Evolutionary conservation across 1,140 invertebrate genomes (phyloP).

Genomic region (Bombus polaris): DNA sequence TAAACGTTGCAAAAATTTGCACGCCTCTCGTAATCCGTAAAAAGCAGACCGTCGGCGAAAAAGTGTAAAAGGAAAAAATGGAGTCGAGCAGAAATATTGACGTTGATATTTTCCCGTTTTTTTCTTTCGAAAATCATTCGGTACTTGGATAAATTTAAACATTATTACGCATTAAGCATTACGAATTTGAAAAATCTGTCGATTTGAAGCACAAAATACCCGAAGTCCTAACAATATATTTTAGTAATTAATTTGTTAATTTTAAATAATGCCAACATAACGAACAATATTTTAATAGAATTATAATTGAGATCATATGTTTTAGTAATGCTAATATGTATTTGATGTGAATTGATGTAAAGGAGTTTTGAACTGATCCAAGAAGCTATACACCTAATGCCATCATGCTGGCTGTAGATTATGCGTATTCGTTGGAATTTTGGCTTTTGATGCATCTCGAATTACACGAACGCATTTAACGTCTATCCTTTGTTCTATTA

Average conservation of each 20-base stretch:
- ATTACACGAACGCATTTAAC: conserved; percentile 25
- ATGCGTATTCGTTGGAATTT: conserved; percentile 1
- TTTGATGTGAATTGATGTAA: neutral
- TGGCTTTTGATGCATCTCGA: conserved; percentile 20
- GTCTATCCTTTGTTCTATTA: conserved; percentile 36
- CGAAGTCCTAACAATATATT: neutral
- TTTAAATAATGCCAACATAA: neutral
- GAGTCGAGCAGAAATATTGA: neutral
- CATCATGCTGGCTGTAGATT: neutral
- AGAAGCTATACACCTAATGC: neutral
- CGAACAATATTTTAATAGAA: neutral
- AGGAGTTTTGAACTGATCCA: neutral
- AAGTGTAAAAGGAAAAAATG: neutral
- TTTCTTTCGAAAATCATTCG: neutral
- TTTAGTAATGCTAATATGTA: too few relatives aligned
- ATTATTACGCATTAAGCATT: neutral
- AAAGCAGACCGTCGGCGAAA: neutral
- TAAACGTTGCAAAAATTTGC: conserved; percentile 27
- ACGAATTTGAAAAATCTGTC: neutral
- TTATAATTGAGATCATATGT: too few relatives aligned
- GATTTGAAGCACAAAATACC: neutral
- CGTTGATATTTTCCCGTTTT: neutral
- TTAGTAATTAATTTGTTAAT: neutral
- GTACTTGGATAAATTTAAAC: neutral
- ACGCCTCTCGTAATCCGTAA: conserved; percentile 1